These are phyloP conservation scores for Corticium candelabrum DNA, from an alignment of 37 sponge, comb jelly and placozoan genomes.

Conservation along the genomic window DNA sequence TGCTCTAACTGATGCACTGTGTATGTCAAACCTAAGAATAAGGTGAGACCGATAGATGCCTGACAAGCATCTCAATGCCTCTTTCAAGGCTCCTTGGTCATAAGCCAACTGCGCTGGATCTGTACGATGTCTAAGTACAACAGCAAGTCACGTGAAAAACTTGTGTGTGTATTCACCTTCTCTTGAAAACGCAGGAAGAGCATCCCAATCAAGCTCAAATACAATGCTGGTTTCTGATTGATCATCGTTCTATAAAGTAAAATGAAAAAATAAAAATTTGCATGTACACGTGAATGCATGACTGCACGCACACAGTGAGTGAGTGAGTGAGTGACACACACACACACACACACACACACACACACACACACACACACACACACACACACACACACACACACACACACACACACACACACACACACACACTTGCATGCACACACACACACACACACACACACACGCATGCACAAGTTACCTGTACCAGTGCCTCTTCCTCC, in stretches of 20 bases:
- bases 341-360: constrained; percentile 25
- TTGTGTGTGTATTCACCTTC: too few species aligned
- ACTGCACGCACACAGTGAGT: too few species aligned
- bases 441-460: constrained; percentile 3
- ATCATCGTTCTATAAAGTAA: neutral
- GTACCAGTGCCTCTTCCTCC: too few species aligned
- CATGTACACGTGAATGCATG: too few species aligned
- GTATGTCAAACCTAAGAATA: too few species aligned
- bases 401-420: constrained; percentile 1
- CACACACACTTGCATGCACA: too few species aligned
- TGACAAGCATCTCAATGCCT: neutral
- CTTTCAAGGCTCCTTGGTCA: neutral
- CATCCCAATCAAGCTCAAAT: neutral
- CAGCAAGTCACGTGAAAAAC: too few species aligned
- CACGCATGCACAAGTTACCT: neutral
- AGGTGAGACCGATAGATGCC: too few species aligned
- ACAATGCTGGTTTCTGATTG: neutral
- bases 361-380: constrained; percentile 26
- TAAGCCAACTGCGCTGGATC: neutral
- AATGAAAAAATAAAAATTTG: constrained; percentile 3
- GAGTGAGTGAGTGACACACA: too few species aligned
- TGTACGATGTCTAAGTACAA: too few species aligned
- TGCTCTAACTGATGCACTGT: too few species aligned
- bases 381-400: constrained; percentile 18
- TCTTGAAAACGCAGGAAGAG: neutral